Conservation (phyloP, 2,888 invertebrate genomes). For the Silvanus unidentatus region DNA sequence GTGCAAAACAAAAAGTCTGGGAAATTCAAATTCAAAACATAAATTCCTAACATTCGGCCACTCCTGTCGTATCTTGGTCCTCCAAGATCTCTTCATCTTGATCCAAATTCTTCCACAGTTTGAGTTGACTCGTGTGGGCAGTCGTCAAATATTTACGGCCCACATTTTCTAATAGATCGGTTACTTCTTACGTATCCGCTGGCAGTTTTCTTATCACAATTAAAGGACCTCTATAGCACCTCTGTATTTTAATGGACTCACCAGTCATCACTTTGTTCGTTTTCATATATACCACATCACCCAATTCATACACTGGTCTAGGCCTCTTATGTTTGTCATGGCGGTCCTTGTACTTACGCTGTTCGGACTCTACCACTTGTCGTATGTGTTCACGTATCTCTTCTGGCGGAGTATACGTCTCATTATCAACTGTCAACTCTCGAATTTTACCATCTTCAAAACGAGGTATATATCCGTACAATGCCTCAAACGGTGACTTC, state of each 20-base stretch:
- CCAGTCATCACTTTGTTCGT: slow-evolving; percentile 3
- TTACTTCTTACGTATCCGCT: slow-evolving; percentile 2
- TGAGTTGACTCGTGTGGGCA: not conserved
- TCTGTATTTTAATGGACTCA: slow-evolving; percentile 6
- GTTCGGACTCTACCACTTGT: not conserved
- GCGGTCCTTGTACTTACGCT: not conserved
- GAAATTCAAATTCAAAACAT: no score
- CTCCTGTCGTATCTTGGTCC: no score
- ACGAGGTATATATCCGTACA: not conserved
- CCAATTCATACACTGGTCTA: slow-evolving; percentile 3
- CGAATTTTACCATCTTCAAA: not conserved
- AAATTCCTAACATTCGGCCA: no score
- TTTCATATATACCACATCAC: slow-evolving; percentile 5
- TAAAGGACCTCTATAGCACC: slow-evolving; percentile 5
- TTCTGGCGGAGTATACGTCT: not conserved
- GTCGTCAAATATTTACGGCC: not conserved
- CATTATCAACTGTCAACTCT: not conserved
- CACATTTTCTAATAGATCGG: not conserved
- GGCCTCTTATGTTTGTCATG: not conserved
- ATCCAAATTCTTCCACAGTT: no score
- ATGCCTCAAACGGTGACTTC: not conserved
- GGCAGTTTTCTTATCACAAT: not conserved
- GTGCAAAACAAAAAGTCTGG: no score
- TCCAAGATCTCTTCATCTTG: no score
- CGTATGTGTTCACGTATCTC: not conserved